Percentiles rank a stretch among this genome's conserved stretches.
Evolutionary conservation across 2,113 vertebrate genomes (phyloP).

Genomic region (Microtus oregoni): DNA sequence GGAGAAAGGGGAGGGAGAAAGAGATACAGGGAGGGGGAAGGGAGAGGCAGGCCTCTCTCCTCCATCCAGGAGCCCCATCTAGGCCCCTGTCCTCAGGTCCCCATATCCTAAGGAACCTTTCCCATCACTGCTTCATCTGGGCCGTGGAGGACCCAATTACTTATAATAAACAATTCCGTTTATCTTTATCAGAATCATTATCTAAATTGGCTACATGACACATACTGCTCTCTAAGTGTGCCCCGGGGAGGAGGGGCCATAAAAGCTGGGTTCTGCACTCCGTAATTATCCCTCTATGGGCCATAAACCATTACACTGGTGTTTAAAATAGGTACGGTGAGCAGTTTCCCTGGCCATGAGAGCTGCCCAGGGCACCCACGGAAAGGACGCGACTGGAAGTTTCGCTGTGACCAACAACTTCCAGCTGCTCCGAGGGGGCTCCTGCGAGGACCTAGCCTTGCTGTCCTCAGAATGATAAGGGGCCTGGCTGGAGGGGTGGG

Average conservation of each 20-base stretch:
- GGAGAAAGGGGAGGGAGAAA: background rate
- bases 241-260: slow-evolving; percentile 91
- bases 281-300: slow-evolving; percentile 96
- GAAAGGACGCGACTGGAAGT: slow-evolving; percentile 78
- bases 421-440: background rate
- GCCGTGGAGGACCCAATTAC: slow-evolving; percentile 95
- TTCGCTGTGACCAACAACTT: slow-evolving; percentile 69
- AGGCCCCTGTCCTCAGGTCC: slow-evolving; percentile 27
- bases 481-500: slow-evolving; percentile 39
- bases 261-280: slow-evolving; percentile 92
- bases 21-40: background rate
- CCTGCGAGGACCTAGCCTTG: background rate
- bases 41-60: background rate
- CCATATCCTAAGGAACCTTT: slow-evolving; percentile 6
- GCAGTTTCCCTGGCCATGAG: slow-evolving; percentile 82
- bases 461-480: background rate
- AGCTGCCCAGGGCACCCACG: slow-evolving; percentile 80
- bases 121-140: slow-evolving; percentile 84
- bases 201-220: slow-evolving; percentile 99
- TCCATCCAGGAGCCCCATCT: slow-evolving; percentile 13
- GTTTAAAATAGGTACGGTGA: slow-evolving; percentile 89
- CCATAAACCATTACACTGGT: slow-evolving; percentile 91
- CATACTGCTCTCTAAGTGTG: slow-evolving; percentile 94
- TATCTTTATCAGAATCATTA: slow-evolving; percentile 99
- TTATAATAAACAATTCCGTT: slow-evolving; percentile 98